Percentiles rank a stretch among this genome's conserved stretches.
phyloP scores from a whole-genome alignment of 2,113 vertebrate genomes.

The Sebastes fasciatus region DNA sequence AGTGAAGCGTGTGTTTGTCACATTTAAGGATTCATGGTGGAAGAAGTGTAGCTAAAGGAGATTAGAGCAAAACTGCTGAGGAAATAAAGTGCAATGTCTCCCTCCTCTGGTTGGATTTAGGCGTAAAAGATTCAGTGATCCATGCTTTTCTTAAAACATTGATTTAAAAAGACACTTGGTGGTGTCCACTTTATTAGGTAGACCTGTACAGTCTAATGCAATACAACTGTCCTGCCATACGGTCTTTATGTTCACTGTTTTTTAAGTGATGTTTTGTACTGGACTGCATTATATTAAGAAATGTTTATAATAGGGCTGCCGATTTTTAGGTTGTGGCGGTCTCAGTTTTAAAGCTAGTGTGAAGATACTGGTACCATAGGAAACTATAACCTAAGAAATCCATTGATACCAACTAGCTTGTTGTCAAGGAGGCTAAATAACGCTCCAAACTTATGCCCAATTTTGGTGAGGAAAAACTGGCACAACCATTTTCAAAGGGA shows the following conservation, averaged over 20 bases:
- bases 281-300: not conserved
- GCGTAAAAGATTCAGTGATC: not conserved
- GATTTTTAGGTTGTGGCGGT: too few species aligned
- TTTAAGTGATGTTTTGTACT: not conserved
- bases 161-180: not conserved
- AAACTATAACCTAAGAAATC: too few species aligned
- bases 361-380: too few species aligned
- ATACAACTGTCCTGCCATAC: not conserved
- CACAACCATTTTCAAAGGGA: too few species aligned
- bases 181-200: not conserved
- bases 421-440: too few species aligned
- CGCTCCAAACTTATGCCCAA: too few species aligned
- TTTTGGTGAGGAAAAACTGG: too few species aligned
- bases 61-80: not conserved
- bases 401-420: too few species aligned
- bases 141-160: not conserved
- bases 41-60: not conserved
- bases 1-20: not conserved
- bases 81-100: slow-evolving; percentile 61
- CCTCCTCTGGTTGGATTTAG: slow-evolving; percentile 59
- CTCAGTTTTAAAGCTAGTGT: too few species aligned
- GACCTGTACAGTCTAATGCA: not conserved
- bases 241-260: not conserved
- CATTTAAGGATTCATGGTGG: not conserved
- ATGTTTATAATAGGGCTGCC: not conserved